phyloP scores from a whole-genome alignment of 2,797 vertebrate genomes.

The Margarornis squamiger region DNA sequence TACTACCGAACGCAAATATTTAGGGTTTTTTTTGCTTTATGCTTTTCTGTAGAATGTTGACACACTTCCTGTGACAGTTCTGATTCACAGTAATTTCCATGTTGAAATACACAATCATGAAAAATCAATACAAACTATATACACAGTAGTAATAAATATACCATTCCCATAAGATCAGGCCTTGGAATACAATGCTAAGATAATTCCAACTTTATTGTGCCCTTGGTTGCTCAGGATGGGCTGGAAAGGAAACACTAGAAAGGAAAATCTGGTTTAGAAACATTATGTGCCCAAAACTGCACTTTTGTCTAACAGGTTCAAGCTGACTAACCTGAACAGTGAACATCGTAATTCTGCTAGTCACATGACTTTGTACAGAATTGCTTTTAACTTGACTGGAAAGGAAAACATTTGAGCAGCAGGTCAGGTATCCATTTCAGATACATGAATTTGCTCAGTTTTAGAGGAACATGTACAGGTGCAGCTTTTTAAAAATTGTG shows the following conservation, averaged over 20 bases:
- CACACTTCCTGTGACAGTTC: neutral
- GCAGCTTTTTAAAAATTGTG: neutral
- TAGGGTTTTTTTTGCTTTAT: neutral
- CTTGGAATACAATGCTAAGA: neutral
- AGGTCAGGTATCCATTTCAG: neutral
- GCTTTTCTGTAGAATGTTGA: neutral
- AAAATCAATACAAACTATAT: neutral
- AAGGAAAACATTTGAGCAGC: neutral
- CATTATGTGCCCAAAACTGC: neutral
- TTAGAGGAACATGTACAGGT: neutral
- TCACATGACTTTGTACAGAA: neutral
- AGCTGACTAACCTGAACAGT: neutral
- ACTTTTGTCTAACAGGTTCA: neutral
- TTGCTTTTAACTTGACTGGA: neutral
- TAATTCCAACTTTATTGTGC: neutral
- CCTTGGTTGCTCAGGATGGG: neutral
- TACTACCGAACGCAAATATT: slow-evolving; percentile 16
- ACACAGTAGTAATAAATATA: neutral
- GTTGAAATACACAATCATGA: neutral
- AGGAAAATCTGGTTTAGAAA: neutral
- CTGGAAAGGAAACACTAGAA: neutral
- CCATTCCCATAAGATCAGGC: neutral
- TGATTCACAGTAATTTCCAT: neutral
- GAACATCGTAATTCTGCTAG: neutral
- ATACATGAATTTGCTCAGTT: neutral